Percentiles rank a stretch among this genome's conserved stretches.
These are phyloP conservation scores for Scaptodrosophila lebanonensis DNA, from an alignment of 1,140 invertebrate species.

Conservation along the genomic window DNA sequence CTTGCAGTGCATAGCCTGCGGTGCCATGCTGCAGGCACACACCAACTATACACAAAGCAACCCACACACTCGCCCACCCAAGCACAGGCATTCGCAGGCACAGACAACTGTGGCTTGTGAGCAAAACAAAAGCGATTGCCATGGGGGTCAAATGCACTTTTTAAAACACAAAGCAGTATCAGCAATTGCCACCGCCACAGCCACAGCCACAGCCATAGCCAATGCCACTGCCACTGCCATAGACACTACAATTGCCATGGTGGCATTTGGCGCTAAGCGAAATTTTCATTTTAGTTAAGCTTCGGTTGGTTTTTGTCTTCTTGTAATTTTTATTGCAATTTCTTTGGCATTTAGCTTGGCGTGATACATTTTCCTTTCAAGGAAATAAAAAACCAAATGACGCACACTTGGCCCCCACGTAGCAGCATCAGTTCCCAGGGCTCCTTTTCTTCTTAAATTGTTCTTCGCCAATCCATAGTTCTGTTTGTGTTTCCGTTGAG, in stretches of 20 bases:
- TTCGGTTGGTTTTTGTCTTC: not conserved
- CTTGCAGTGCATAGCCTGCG: conserved; percentile 12
- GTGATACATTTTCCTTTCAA: conserved; percentile 44
- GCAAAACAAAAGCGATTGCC: conserved; percentile 27
- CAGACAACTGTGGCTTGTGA: not conserved
- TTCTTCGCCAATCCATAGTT: too few relatives aligned
- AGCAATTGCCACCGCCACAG: conserved; percentile 1
- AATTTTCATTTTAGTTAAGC: conserved; percentile 29
- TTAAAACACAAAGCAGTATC: conserved; percentile 22
- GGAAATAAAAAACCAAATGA: conserved; percentile 44
- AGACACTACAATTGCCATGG: conserved; percentile 15
- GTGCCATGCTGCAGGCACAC: not conserved
- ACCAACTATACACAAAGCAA: not conserved
- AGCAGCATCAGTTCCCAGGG: too few relatives aligned
- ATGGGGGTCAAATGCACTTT: conserved; percentile 31
- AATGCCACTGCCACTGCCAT: not conserved
- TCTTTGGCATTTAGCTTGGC: conserved; percentile 39
- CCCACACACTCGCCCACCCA: too few relatives aligned
- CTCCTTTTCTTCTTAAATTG: too few relatives aligned
- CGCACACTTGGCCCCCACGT: not conserved
- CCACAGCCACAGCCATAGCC: not conserved
- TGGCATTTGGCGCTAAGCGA: not conserved
- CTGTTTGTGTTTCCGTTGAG: conserved; percentile 32
- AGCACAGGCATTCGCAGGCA: too few relatives aligned
- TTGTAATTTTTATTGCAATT: conserved; percentile 34